phyloP scores from a whole-genome alignment of 2,113 vertebrate genomes.

The Corythornis cristatus region DNA sequence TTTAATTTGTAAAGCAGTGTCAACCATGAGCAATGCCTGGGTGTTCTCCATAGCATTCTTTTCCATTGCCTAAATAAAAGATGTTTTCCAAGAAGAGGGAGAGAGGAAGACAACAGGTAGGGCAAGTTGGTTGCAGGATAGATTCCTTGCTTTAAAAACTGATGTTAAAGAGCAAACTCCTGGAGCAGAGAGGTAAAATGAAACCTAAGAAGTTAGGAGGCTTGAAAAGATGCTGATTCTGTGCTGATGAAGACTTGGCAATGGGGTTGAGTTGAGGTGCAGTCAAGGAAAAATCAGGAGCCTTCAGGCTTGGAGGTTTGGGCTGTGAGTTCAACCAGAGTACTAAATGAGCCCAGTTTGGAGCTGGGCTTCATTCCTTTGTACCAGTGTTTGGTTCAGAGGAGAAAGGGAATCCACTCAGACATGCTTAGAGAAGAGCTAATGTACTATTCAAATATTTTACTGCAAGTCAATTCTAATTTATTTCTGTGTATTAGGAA shows the following conservation, averaged over 20 bases:
- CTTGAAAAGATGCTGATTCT: background rate
- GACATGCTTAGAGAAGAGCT: background rate
- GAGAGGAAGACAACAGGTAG: background rate
- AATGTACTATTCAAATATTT: slow-evolving; percentile 3
- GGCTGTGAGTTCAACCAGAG: background rate
- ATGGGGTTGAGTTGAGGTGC: background rate
- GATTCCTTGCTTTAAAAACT: background rate
- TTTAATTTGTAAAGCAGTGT: background rate
- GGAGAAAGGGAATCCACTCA: background rate
- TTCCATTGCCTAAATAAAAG: background rate
- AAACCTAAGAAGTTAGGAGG: background rate
- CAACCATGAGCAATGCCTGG: background rate
- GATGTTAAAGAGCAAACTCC: background rate
- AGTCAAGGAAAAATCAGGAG: background rate
- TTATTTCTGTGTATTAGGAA: slow-evolving; percentile 26
- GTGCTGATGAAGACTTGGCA: background rate
- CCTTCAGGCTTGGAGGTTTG: background rate
- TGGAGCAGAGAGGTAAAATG: background rate
- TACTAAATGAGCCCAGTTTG: background rate
- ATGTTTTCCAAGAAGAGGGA: background rate
- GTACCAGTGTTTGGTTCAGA: background rate
- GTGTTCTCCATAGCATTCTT: background rate
- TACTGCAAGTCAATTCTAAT: slow-evolving; percentile 1
- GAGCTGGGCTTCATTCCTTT: background rate
- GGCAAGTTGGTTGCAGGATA: background rate